Evolutionary conservation across 2,797 vertebrate genomes (phyloP), one percentile per base, ranked within the genome.

Genomic region (Silurus aristotelis): DNA sequence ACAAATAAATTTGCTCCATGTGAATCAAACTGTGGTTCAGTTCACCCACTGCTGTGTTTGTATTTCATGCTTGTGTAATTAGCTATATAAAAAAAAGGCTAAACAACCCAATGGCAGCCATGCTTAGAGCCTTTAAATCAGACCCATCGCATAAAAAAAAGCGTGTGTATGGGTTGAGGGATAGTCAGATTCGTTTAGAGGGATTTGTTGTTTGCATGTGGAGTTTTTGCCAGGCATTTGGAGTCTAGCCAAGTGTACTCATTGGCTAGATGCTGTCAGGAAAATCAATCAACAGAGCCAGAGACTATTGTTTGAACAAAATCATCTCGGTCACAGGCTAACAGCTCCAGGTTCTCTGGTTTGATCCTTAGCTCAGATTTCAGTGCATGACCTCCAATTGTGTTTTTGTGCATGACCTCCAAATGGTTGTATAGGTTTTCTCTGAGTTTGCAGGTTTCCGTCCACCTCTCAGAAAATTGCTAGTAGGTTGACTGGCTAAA

Each of bases 221-320:
- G 87, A 86, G 87, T 84, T 89, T 90, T 88, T 89, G 88, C 90
- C 91, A 88, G 71, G 70, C 86, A 72, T 90, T 90, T 93, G 95
- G 92, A 92, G 89, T 86, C 90, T 87, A 92, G 94, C 94, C 95
- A 95, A 91, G 88, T 89, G 91, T 92, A 94, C 92, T 95, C 94
- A 94, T 92, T 92, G 92, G 93, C 93, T 95, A 94, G 94, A 93
- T 94, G 93, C 92, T 91, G 92, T 90, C 93, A 94, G 91, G 91
- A 93, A 93, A 92, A 93, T 91, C 89, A 90, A 93, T 93, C 94
- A 92, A 93, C 87, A 91, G 91, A 93, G 91, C 92, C 90, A 92
- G 90, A 87, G 60, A 73, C 77, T 83, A 93, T 94, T 95, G 93
- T 95, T 88, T 91, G 87, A 87, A 89, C 25, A 80, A 80, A 52